phyloP scores from a whole-genome alignment of 2,113 vertebrate species.

The Gobiocypris rarus region DNA sequence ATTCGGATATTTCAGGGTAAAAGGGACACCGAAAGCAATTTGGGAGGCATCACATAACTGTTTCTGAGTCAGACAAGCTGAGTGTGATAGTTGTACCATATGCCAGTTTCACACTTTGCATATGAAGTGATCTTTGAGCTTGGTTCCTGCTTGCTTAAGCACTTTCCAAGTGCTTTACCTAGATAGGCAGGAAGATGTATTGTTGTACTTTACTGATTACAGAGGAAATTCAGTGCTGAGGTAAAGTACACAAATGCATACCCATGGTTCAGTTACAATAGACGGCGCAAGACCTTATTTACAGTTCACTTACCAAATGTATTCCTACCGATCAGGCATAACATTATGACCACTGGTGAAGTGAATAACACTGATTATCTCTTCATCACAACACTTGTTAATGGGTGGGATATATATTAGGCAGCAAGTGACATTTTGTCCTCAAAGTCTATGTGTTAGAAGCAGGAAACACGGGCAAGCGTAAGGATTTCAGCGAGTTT shows the following conservation, averaged over 20 bases:
- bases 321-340: too few relatives aligned
- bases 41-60: conserved; percentile 22
- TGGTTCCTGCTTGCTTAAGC: conserved; percentile 28
- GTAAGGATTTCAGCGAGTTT: too few relatives aligned
- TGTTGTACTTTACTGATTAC: conserved; percentile 19
- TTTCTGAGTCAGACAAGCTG: conserved; percentile 15
- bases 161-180: conserved; percentile 30
- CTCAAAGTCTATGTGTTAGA: too few relatives aligned
- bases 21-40: conserved; percentile 25
- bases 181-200: conserved; percentile 26
- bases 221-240: neutral
- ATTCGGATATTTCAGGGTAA: conserved; percentile 24
- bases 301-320: neutral
- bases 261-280: neutral
- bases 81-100: conserved; percentile 20
- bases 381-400: too few relatives aligned
- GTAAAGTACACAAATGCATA: neutral
- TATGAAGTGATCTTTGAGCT: conserved; percentile 15
- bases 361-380: too few relatives aligned
- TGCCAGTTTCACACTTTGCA: conserved; percentile 16
- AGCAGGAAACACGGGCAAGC: too few relatives aligned
- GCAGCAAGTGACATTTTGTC: too few relatives aligned
- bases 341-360: too few relatives aligned
- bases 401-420: too few relatives aligned
- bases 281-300: neutral